These are phyloP conservation scores for Agrotis clavis DNA, from an alignment of 2,888 invertebrate species.

Conservation along the genomic window DNA sequence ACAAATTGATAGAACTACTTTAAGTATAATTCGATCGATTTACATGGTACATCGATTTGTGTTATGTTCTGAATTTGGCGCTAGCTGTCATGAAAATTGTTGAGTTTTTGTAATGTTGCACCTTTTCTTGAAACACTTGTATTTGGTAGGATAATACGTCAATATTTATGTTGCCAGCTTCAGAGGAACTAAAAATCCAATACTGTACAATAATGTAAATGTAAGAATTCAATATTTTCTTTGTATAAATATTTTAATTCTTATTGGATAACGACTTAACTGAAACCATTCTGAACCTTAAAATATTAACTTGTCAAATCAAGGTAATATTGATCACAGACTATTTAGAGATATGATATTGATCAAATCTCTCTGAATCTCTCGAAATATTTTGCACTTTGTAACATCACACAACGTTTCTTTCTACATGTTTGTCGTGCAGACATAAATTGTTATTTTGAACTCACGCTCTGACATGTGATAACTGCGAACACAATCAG, in stretches of 20 bases:
- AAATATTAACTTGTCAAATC: too few species aligned
- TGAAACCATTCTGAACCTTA: too few species aligned
- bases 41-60: background rate
- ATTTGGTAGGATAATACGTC: constrained; percentile 48
- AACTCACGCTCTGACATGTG: too few species aligned
- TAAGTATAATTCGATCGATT: constrained; percentile 29
- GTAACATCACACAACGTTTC: constrained; percentile 19
- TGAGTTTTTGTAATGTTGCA: background rate
- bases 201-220: too few species aligned
- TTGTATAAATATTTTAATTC: background rate
- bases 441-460: background rate
- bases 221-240: constrained; percentile 1
- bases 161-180: constrained; percentile 50
- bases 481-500: background rate
- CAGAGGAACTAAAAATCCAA: background rate
- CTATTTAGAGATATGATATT: too few species aligned
- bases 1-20: constrained; percentile 53
- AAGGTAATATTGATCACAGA: background rate
- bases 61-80: constrained; percentile 33
- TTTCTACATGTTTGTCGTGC: background rate
- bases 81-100: constrained; percentile 22
- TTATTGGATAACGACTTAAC: too few species aligned
- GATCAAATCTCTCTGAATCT: too few species aligned
- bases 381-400: constrained; percentile 21
- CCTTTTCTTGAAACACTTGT: constrained; percentile 14